A percentile compares a stretch with the other conserved stretches of the same genome.
Evolutionary conservation across 2,888 invertebrate species (phyloP).

Genomic region (Hermaeophaga mercurialis): DNA sequence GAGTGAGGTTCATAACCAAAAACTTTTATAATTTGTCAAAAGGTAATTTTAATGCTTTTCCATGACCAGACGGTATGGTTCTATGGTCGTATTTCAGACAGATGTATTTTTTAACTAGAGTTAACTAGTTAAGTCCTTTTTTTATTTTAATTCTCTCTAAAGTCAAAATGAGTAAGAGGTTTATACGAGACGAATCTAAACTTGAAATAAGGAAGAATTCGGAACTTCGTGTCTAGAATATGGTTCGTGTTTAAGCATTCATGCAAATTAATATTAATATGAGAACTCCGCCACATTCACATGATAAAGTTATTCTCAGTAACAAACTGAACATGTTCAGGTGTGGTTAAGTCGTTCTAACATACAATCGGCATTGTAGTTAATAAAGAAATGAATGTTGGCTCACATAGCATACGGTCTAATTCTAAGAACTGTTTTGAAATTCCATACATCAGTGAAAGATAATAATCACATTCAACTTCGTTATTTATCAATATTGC

Average conservation of each 20-base stretch:
- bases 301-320: conserved; percentile 22
- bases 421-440: conserved; percentile 24
- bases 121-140: too few species aligned
- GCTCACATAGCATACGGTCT: conserved; percentile 16
- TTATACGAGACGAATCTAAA: too few species aligned
- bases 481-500: conserved; percentile 15
- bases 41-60: too few species aligned
- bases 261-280: conserved; percentile 32
- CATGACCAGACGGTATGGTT: too few species aligned
- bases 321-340: conserved; percentile 24
- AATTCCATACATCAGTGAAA: conserved; percentile 21
- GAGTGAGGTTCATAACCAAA: too few species aligned
- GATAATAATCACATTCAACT: conserved; percentile 16
- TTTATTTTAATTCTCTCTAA: too few species aligned
- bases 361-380: conserved; percentile 25
- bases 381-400: conserved; percentile 17
- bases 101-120: too few species aligned
- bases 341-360: conserved; percentile 30
- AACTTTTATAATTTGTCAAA: too few species aligned
- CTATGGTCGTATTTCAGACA: too few species aligned
- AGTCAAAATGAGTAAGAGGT: too few species aligned
- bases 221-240: background rate
- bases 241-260: conserved; percentile 36
- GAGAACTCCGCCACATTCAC: conserved; percentile 20
- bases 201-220: conserved; percentile 5